phyloP scores from a whole-genome alignment of 1,140 invertebrate species.

The Cherax destructor region DNA sequence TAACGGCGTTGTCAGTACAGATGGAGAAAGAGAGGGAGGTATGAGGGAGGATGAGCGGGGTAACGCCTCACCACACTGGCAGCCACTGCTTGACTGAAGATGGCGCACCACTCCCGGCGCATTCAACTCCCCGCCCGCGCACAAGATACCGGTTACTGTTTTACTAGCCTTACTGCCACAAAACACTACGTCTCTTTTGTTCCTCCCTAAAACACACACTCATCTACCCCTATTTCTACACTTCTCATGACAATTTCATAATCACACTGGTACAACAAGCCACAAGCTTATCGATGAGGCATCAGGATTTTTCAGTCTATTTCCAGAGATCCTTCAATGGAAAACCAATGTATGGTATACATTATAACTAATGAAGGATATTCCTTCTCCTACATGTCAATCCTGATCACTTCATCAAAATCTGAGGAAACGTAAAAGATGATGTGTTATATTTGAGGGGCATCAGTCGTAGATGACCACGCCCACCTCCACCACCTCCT shows the following conservation, averaged over 20 bases:
- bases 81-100: constrained; percentile 38
- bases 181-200: background rate
- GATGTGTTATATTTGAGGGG: background rate
- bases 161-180: background rate
- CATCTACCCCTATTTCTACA: too few relatives aligned
- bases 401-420: too few relatives aligned
- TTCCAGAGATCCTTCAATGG: too few relatives aligned
- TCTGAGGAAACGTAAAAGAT: too few relatives aligned
- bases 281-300: too few relatives aligned
- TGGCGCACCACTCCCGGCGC: constrained; percentile 17
- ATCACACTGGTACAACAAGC: too few relatives aligned
- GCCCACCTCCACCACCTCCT: background rate
- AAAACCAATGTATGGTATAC: too few relatives aligned
- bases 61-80: background rate
- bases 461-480: background rate
- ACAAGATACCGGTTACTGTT: background rate
- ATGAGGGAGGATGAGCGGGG: background rate
- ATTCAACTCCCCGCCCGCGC: constrained; percentile 25
- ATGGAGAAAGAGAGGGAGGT: background rate
- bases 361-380: too few relatives aligned
- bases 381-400: too few relatives aligned
- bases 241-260: too few relatives aligned
- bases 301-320: too few relatives aligned
- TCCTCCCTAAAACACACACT: too few relatives aligned
- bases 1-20: background rate